Evolutionary conservation across 2,113 vertebrate species (phyloP), one percentile per base, ranked within the genome.

Genomic region (Oreochromis niloticus): DNA sequence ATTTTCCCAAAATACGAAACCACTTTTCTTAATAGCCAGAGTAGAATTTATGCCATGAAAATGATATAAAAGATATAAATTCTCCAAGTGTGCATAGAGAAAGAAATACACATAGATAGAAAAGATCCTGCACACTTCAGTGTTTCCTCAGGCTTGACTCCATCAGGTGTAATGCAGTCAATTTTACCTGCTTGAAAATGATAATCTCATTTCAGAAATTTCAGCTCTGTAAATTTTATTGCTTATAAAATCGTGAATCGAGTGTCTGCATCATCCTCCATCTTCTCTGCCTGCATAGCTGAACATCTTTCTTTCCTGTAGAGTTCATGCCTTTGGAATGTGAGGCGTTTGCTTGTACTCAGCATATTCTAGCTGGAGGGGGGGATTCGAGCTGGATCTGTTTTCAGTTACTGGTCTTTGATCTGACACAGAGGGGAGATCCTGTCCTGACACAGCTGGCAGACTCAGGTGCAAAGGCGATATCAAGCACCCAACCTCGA

Each of bases 351-450:
- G 89, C 82, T 50, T 86, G 73, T 43, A 75, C 82, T 95, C 92
- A 87, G 92, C 92, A 92, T 83, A 89, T 91, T 92, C 46, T 63
- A 81, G 84, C 85, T 82, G 83, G 80, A 80, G 61, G 56, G 2
- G 11, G 5, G 82, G 19, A 36, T 54, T 91, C 54, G 66, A 68
- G 63, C 63, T 59, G 78, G 75, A 55, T 93, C 88, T 95, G 94
- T 87, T 94, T 94, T 92, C 88, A 90, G 79, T 95, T 89, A 89
- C 86, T 54, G 36, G 85, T 10, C 89, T 92, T 91, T 92, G 82
- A 91, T 93, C 86, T n/a, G 66, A 79, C 16, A 19, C 48, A 80
- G 78, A 79, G 59, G 61, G 56, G 75, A 78, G 90, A 86, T 30
- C 85, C 71, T 41, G 86, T 41, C 68, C 73, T 81, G 73, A 87